These are phyloP conservation scores for Habropoda laboriosa DNA, from an alignment of 1,140 invertebrate genomes.

Conservation along the genomic window DNA sequence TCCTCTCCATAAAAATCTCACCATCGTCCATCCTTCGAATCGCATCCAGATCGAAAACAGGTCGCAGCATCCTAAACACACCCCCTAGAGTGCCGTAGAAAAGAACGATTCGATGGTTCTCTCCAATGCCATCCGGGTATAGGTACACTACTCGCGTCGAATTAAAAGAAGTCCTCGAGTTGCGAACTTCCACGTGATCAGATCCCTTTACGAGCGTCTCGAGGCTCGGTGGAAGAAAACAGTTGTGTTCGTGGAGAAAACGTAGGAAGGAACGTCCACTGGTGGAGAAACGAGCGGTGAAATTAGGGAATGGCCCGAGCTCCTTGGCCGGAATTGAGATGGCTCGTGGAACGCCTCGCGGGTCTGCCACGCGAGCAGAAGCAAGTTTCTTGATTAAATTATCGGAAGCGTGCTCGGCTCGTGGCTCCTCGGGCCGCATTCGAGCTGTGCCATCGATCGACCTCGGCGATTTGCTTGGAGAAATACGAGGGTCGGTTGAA, in stretches of 20 bases:
- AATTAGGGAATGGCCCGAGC: not conserved
- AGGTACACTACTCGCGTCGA: too few relatives aligned
- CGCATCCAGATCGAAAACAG: too few relatives aligned
- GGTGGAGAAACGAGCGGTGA: not conserved
- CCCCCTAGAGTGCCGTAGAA: too few relatives aligned
- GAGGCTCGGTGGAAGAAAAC: not conserved
- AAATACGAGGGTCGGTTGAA: too few relatives aligned
- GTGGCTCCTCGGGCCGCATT: slow-evolving; percentile 5
- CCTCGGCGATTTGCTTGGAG: not conserved
- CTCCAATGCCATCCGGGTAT: too few relatives aligned
- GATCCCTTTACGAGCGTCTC: not conserved
- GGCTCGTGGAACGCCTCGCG: not conserved
- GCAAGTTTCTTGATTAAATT: slow-evolving; percentile 57
- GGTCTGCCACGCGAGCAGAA: slow-evolving; percentile 10
- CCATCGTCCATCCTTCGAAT: too few relatives aligned
- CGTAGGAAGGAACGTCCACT: not conserved
- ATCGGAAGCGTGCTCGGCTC: slow-evolving; percentile 23
- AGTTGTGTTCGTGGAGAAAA: not conserved
- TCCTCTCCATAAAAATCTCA: too few relatives aligned
- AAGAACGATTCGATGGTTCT: too few relatives aligned
- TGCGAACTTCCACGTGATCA: not conserved
- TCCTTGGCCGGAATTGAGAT: not conserved
- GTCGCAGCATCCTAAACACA: too few relatives aligned
- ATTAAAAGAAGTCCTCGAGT: slow-evolving; percentile 2
- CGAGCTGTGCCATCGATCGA: slow-evolving; percentile 34